Base-by-base conservation (phyloP, 2,888 invertebrate genomes). In the Lasioglossum marginatum region DNA sequence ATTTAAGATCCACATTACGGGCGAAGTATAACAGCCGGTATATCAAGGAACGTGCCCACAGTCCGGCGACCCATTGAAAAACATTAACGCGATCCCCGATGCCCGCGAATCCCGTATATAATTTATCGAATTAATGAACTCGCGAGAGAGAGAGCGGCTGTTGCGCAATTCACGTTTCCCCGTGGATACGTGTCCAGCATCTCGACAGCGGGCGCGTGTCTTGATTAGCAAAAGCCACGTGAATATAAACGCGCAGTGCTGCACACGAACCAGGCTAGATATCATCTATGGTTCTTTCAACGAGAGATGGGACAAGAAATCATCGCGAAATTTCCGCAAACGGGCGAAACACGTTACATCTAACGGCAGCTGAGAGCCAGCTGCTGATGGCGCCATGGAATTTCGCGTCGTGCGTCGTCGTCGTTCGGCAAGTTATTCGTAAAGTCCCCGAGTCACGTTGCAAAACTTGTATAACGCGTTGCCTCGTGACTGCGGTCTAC, bases 201-300 rank as follows among this genome's bases (percentile, higher is more conserved):
- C 66, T 68, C 75, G 57, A 74, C 77, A 37, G 68, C 68, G 72
- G 63, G 71, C 77, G 57, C 88, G 85, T 82, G 83, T 75, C 68
- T 83, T 81, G 88, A 91, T 91, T 91, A 92, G 88, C 89, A 91
- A 91, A 72, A 84, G 76, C 76, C 60, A 74, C 74, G 77, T 57
- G 81, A 84, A 84, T 79, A 79, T 81, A 72, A 86, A 70, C 60
- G 40, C 75, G 60, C 27, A 23, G 63, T 52, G n/a, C 23, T 23
- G 66, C 45, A 27, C 75, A 81, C 71, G 72, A 81, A 76, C 52
- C 68, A 4, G 34, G 34, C 37, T n/a, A 52, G 84, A 84, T 84
- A 84, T 70, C 60, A 70, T 77, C 77, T 48, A n/a, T 27, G 37
- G 73, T 74, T 77, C 84, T 84, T 83, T 84, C 78, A 1, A 16